phyloP scores from a whole-genome alignment of 37 sponge, comb jelly and placozoan genomes.

The Crambe crambe region DNA sequence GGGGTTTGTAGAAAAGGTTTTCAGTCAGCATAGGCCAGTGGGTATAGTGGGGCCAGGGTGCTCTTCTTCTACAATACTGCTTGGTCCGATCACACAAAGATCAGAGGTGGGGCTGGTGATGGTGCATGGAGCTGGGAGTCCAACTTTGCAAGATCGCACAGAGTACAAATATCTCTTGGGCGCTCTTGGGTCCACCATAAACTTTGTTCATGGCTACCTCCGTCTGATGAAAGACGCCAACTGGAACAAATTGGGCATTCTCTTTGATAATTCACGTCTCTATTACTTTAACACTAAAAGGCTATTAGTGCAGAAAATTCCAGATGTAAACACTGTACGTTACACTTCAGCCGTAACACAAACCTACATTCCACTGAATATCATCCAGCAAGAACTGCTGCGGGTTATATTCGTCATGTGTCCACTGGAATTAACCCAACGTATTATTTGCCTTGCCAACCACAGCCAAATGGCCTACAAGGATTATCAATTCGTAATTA shows the following conservation, averaged over 20 bases:
- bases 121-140: constrained; percentile 24
- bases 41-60: constrained; percentile 50
- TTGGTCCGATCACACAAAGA: not conserved
- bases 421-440: not conserved
- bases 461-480: not conserved
- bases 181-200: constrained; percentile 9
- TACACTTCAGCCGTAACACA: not conserved
- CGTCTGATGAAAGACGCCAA: not conserved
- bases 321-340: not conserved
- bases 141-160: not conserved
- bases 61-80: constrained; percentile 2
- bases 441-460: constrained; percentile 8
- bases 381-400: not conserved
- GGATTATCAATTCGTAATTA: constrained; percentile 8
- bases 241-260: constrained; percentile 7
- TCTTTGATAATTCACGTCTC: constrained; percentile 4
- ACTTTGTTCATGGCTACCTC: not conserved
- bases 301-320: not conserved
- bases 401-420: constrained; percentile 7
- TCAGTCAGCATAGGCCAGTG: not conserved
- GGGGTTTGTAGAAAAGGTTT: not conserved
- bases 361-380: not conserved
- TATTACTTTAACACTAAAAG: not conserved
- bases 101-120: constrained; percentile 12
- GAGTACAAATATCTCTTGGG: constrained; percentile 19